Conservation (phyloP, 2,888 invertebrate genomes). For the Camponotus fellah region DNA sequence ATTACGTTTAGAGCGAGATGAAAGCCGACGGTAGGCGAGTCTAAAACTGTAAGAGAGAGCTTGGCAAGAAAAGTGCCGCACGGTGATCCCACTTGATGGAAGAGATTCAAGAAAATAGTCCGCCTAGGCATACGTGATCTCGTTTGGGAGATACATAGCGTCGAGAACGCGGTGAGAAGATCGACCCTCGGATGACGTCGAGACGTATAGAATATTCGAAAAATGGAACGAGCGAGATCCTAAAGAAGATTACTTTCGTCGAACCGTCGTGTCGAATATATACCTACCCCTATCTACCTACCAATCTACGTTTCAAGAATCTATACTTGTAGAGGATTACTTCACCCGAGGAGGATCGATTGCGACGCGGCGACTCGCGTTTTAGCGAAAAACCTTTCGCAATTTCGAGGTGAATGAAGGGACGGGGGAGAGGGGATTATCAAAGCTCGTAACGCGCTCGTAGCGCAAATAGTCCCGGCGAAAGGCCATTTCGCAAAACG, state of each 20-base stretch:
- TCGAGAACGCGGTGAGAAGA: not conserved
- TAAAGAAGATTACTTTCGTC: not conserved
- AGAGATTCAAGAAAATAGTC: constrained; percentile 26
- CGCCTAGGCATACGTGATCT: constrained; percentile 22
- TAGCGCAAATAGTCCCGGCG: not conserved
- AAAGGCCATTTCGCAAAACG: not conserved
- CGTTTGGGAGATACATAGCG: constrained; percentile 14
- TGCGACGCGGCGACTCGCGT: not conserved
- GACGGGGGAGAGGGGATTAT: not conserved
- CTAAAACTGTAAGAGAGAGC: not conserved
- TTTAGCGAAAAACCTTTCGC: not conserved
- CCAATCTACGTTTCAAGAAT: constrained; percentile 5
- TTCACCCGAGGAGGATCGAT: not conserved
- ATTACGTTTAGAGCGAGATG: not conserved
- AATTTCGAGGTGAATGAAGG: not conserved
- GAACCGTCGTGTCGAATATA: not conserved
- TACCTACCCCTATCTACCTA: not conserved
- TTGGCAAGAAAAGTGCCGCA: constrained; percentile 2
- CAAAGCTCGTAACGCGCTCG: not conserved
- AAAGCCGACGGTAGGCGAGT: not conserved
- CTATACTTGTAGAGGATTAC: not conserved
- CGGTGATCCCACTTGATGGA: constrained; percentile 27
- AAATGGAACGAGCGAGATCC: not conserved
- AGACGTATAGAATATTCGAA: not conserved
- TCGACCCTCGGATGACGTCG: not conserved